phyloP scores from a whole-genome alignment of 2,113 vertebrate genomes.

The Lepus europaeus region DNA sequence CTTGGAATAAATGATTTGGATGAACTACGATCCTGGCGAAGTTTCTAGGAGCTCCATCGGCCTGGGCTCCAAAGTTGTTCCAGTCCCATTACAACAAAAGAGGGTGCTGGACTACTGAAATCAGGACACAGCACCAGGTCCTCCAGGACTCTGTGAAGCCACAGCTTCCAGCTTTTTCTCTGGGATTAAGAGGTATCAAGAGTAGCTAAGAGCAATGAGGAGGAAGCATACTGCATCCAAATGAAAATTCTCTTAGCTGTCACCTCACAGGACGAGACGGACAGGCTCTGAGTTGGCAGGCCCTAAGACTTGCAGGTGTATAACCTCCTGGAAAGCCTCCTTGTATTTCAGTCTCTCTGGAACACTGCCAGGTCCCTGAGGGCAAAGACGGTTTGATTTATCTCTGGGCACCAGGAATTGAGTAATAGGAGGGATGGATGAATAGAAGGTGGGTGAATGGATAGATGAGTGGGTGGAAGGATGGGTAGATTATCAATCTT shows the following conservation, averaged over 20 bases:
- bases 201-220: background rate
- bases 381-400: background rate
- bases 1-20: constrained; percentile 29
- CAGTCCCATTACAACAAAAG: background rate
- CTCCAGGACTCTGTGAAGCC: background rate
- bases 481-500: background rate
- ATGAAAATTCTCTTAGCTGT: background rate
- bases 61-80: background rate
- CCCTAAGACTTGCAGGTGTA: background rate
- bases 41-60: background rate
- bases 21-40: constrained; percentile 46
- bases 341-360: background rate
- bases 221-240: background rate
- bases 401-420: background rate
- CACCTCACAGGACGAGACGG: background rate
- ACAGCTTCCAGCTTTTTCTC: background rate
- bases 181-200: background rate
- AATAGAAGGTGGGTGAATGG: background rate
- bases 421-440: background rate
- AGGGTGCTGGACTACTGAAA: background rate
- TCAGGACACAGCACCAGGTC: background rate
- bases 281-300: background rate
- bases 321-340: background rate
- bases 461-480: background rate
- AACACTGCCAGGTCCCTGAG: background rate